Percentiles rank a stretch among this genome's conserved stretches.
These are phyloP conservation scores for Euthynnus affinis DNA, from an alignment of 2,797 vertebrate genomes.

Conservation along the genomic window DNA sequence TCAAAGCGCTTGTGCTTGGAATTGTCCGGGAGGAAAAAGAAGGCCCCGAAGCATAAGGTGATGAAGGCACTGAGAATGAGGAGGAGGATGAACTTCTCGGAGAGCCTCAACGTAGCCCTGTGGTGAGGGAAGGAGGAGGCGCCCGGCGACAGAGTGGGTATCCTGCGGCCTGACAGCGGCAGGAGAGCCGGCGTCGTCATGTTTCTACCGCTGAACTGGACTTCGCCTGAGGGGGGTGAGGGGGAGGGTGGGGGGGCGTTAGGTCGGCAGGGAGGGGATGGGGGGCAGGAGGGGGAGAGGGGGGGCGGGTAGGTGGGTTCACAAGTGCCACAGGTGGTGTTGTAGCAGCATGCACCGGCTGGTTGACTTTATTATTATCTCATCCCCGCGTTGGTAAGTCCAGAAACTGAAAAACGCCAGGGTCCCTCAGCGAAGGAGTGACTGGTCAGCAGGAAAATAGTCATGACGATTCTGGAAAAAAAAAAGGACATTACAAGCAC, in stretches of 20 bases:
- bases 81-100: conserved; percentile 99
- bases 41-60: conserved; percentile 98
- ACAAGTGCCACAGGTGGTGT: conserved; percentile 74
- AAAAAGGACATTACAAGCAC: conserved; percentile 2
- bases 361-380: conserved; percentile 83
- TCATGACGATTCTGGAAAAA: conserved; percentile 76
- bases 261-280: no score
- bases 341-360: conserved; percentile 74
- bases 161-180: conserved; percentile 95
- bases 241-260: conserved; percentile 17
- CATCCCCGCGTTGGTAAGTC: conserved; percentile 74
- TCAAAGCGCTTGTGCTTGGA: conserved; percentile 99
- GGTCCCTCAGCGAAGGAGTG: conserved; percentile 65
- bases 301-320: conserved; percentile 28
- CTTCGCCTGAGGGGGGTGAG: conserved; percentile 4
- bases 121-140: conserved; percentile 96
- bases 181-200: conserved; percentile 97
- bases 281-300: no score
- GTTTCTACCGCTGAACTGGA: conserved; percentile 46
- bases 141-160: conserved; percentile 93
- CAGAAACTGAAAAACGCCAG: conserved; percentile 50
- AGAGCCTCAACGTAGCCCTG: conserved; percentile 96
- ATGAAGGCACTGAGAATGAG: conserved; percentile 99
- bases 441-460: conserved; percentile 58
- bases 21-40: conserved; percentile 98